Base-by-base conservation (phyloP, 2,797 vertebrate species). In the Peromyscus melanophrys region DNA sequence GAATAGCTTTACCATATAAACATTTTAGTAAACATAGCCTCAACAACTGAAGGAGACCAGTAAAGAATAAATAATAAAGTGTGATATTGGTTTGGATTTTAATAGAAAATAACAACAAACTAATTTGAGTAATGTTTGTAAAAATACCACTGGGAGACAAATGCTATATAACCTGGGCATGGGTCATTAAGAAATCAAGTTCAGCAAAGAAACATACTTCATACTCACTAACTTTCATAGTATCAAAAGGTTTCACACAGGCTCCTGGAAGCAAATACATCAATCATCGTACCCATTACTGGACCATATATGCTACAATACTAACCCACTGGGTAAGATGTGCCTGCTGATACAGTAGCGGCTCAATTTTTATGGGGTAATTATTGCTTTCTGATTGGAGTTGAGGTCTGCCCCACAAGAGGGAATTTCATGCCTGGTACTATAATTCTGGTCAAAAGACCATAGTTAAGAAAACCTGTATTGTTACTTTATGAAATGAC, bases 31-130 rank as follows among this genome's bases (percentile, higher is more conserved):
- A 59, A 11, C 23, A 59, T 29, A 80, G 6, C 2, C 29, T 59
- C 4, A 29, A 77, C 81, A 75, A 71, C 17, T n/a, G 14, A 94
- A 90, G 34, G 25, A 93, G 29, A 17, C 5, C 76, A 43, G 40
- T 71, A 95, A 25, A 10, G 21, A 80, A 85, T 81, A 81, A 81
- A 87, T 34, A 85, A 86, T 85, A 77, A 63, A n/a, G 27, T 59
- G 27, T 21, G 29, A 27, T 76, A 2, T n/a, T 77, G 17, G 2
- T 43, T 71, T 69, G 93, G 25, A 89, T 46, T 52, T 59, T 27
- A 85, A 85, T 25, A 34, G 31, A 73, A 76, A n/a, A 78, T 37
- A 46, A 78, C 9, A 78, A 2, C 77, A 52, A 25, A n/a, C 63
- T 21, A 52, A 0, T 55, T 19, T 76, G n/a, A 61, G 13, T 71